Percentiles rank a stretch among this genome's conserved stretches.
Conservation (phyloP, 2,888 invertebrate genomes). For the Agrochola lota region DNA sequence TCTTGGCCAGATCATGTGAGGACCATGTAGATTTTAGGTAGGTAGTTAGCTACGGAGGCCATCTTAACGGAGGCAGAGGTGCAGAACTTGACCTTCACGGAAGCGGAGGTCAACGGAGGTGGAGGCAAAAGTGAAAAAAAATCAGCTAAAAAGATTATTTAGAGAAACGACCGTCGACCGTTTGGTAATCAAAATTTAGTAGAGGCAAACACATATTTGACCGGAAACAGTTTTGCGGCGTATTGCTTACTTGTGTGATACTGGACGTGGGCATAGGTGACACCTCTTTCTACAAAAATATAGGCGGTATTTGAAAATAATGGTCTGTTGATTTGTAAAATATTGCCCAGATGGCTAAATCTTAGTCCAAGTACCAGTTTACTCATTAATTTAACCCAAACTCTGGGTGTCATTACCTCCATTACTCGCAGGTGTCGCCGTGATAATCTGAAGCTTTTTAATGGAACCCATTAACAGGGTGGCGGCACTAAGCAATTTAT, state of each 20-base stretch:
- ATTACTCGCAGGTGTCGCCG: constrained; percentile 49
- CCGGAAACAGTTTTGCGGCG: background rate
- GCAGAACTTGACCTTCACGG: background rate
- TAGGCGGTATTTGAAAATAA: background rate
- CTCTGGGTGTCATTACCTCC: constrained; percentile 33
- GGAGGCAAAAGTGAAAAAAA: background rate
- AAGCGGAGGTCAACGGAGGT: background rate
- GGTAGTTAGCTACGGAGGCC: background rate
- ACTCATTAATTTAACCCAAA: constrained; percentile 26
- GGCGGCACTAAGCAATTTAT: constrained; percentile 47
- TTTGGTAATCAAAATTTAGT: background rate
- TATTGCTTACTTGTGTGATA: background rate
- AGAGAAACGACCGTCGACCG: background rate
- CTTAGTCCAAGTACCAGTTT: constrained; percentile 25
- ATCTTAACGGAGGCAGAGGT: background rate
- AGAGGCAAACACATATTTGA: background rate
- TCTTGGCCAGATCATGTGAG: background rate
- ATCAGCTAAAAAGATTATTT: background rate
- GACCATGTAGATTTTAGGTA: background rate
- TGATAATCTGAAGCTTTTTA: constrained; percentile 55
- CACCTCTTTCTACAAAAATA: background rate
- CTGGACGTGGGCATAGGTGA: background rate
- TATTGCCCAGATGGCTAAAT: constrained; percentile 9
- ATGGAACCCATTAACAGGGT: constrained; percentile 57
- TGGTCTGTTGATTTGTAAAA: background rate